Conservation (phyloP, 2,113 vertebrate species). For the Myxocyprinus asiaticus region DNA sequence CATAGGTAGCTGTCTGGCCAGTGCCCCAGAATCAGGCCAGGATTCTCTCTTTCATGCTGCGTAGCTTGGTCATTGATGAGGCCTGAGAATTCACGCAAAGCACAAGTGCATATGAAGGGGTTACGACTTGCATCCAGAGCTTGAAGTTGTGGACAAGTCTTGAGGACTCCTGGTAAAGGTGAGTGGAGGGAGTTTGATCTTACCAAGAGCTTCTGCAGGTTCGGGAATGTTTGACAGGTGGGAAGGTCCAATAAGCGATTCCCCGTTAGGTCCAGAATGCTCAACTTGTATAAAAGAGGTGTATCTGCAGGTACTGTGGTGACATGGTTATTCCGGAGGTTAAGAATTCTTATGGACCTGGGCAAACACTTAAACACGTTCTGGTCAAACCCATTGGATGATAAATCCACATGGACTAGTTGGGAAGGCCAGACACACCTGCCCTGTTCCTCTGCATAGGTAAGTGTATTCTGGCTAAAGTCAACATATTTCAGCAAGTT, state of each 20-base stretch:
- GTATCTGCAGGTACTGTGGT: conserved; percentile 64
- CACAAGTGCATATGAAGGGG: conserved; percentile 84
- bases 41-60: background rate
- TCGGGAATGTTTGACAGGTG: conserved; percentile 66
- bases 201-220: conserved; percentile 70
- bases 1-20: conserved; percentile 83
- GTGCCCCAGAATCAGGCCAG: conserved; percentile 60
- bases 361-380: conserved; percentile 84
- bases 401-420: conserved; percentile 77
- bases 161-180: conserved; percentile 67
- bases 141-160: conserved; percentile 72
- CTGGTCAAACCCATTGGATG: conserved; percentile 75
- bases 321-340: conserved; percentile 81
- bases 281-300: conserved; percentile 68
- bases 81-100: conserved; percentile 75
- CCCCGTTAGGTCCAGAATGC: conserved; percentile 77
- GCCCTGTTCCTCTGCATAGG: conserved; percentile 60
- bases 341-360: conserved; percentile 61
- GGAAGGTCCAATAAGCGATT: conserved; percentile 84
- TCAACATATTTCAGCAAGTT: conserved; percentile 77
- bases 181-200: conserved; percentile 75
- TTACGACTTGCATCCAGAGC: conserved; percentile 76
- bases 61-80: conserved; percentile 34
- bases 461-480: conserved; percentile 79
- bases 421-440: conserved; percentile 76